Evolutionary conservation across 2,888 invertebrate species (phyloP).

Genomic region (Lycia hirtaria): DNA sequence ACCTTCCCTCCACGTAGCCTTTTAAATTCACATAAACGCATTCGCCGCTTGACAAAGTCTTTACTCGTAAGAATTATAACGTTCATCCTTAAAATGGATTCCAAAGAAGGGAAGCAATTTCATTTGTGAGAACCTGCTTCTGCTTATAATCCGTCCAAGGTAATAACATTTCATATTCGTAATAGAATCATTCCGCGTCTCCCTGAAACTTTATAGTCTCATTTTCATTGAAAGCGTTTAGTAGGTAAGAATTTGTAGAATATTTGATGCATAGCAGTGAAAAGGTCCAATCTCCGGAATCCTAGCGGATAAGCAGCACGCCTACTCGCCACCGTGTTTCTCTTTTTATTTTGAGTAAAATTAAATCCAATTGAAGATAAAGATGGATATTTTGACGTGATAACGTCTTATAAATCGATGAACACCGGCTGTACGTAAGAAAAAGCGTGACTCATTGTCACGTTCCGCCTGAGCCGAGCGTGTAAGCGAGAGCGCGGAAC

Average conservation of each 20-base stretch:
- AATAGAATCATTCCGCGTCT: conserved; percentile 85
- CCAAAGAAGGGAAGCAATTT: conserved; percentile 84
- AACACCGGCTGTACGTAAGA: no score
- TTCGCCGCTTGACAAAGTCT: conserved; percentile 72
- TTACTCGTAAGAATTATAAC: conserved; percentile 82
- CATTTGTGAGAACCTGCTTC: conserved; percentile 84
- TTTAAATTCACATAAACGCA: conserved; percentile 40
- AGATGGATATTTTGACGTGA: no score
- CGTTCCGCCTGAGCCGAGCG: no score
- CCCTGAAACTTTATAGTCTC: conserved; percentile 84
- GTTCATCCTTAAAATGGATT: conserved; percentile 84
- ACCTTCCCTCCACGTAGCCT: conserved; percentile 33
- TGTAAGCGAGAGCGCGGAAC: no score
- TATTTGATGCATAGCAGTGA: conserved; percentile 76
- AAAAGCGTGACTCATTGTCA: no score
- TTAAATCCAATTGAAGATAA: background rate
- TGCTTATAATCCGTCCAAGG: conserved; percentile 85
- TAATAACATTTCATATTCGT: conserved; percentile 86
- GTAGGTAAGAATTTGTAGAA: conserved; percentile 82
- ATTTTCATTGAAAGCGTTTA: conserved; percentile 85
- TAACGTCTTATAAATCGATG: no score
- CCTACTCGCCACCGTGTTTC: conserved; percentile 55
- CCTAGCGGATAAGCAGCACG: conserved; percentile 61
- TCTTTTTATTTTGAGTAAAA: conserved; percentile 46
- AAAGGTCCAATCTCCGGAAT: conserved; percentile 75